Percentiles rank a stretch among this genome's conserved stretches.
phyloP scores from a whole-genome alignment of 2,113 vertebrate species.

The Pandion haliaetus region DNA sequence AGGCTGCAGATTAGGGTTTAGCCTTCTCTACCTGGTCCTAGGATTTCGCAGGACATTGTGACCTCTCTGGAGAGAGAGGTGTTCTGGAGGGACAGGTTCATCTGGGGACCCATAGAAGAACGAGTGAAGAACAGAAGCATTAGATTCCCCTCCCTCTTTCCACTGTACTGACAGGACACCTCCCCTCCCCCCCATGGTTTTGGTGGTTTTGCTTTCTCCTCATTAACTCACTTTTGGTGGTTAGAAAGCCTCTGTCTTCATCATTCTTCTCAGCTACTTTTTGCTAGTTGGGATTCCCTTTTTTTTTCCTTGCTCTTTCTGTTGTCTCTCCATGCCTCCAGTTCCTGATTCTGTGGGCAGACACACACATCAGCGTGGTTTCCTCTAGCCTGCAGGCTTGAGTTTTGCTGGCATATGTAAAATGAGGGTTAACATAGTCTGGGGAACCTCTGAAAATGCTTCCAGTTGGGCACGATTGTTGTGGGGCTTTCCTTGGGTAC shows the following conservation, averaged over 20 bases:
- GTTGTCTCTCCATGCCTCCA: not conserved
- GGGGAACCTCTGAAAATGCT: not conserved
- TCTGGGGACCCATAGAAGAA: not conserved
- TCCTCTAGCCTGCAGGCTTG: not conserved
- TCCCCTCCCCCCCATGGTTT: rapidly evolving
- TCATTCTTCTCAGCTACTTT: not conserved
- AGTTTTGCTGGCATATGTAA: not conserved
- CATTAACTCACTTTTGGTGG: not conserved
- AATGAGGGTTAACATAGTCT: not conserved
- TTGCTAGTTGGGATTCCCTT: not conserved
- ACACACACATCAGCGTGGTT: not conserved
- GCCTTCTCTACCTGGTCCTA: not conserved
- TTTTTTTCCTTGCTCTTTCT: not conserved
- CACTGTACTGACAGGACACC: not conserved
- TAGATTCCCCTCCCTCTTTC: not conserved
- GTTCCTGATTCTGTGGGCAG: not conserved
- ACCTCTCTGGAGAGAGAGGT: not conserved
- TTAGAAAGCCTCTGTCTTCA: not conserved
- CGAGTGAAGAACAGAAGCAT: not conserved
- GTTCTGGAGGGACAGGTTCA: not conserved
- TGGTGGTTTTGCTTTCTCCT: not conserved
- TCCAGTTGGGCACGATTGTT: not conserved
- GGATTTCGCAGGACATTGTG: not conserved
- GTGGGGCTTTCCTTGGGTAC: not conserved
- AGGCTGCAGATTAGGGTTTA: not conserved